phyloP scores from a whole-genome alignment of 2,888 invertebrate genomes.

The Tridacna crocea region DNA sequence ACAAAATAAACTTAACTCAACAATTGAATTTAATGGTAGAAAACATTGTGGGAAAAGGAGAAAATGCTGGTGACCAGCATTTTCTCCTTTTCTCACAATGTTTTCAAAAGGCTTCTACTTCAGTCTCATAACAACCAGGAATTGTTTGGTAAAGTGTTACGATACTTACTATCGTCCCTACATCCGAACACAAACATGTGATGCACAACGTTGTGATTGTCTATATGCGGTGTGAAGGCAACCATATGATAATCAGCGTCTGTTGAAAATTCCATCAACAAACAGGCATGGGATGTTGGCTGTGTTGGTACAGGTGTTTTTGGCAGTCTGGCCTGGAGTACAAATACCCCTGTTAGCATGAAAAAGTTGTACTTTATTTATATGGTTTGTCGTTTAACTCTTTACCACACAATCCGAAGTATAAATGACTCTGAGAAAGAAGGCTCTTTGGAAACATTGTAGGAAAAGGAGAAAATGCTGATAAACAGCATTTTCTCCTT shows the following conservation, averaged over 20 bases:
- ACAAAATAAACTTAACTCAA: too few relatives aligned
- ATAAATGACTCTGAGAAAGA: too few relatives aligned
- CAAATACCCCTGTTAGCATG: conserved; percentile 33
- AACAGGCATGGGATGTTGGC: conserved; percentile 57
- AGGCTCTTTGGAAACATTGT: too few relatives aligned
- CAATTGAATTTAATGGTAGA: too few relatives aligned
- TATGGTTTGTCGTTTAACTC: background rate
- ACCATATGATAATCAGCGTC: conserved; percentile 57
- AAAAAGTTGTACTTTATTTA: background rate
- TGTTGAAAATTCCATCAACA: conserved; percentile 44
- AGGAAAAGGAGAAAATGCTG: too few relatives aligned
- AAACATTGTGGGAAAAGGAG: background rate
- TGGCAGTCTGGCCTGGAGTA: conserved; percentile 29
- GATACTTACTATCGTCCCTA: background rate
- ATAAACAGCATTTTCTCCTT: too few relatives aligned
- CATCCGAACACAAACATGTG: conserved; percentile 38
- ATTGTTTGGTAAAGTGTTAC: background rate
- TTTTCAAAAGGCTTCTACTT: too few relatives aligned
- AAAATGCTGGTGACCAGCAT: background rate
- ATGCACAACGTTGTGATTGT: conserved; percentile 57
- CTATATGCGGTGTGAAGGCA: conserved; percentile 45
- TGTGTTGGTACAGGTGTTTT: conserved; percentile 37
- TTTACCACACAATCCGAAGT: background rate
- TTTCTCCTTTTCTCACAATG: background rate
- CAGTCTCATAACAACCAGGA: too few relatives aligned